phyloP scores from a whole-genome alignment of 2,888 invertebrate genomes.

The Nebria salina region DNA sequence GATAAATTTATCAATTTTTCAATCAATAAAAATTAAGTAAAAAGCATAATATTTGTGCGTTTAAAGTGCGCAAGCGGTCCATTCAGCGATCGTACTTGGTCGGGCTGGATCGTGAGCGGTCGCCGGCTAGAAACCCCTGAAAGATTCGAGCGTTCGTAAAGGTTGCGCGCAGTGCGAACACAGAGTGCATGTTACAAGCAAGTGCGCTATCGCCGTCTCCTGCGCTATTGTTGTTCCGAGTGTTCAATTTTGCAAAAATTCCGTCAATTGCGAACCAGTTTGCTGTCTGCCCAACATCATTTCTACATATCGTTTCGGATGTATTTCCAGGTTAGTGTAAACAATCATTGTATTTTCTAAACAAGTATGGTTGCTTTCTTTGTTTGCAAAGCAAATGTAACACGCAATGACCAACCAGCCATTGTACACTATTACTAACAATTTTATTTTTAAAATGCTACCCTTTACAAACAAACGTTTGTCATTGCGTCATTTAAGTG shows the following conservation, averaged over 20 bases:
- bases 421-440: conserved; percentile 30
- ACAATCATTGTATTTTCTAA: conserved; percentile 25
- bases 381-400: conserved; percentile 46
- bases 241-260: conserved; percentile 53
- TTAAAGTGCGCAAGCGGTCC: conserved; percentile 36
- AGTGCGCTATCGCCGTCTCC: conserved; percentile 54
- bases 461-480: conserved; percentile 20
- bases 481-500: conserved; percentile 3
- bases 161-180: conserved; percentile 36
- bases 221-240: conserved; percentile 50
- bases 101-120: conserved; percentile 22
- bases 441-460: conserved; percentile 20
- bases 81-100: conserved; percentile 21
- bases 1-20: conserved; percentile 39
- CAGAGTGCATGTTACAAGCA: conserved; percentile 47
- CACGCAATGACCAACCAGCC: conserved; percentile 45
- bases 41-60: conserved; percentile 43
- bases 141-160: conserved; percentile 16
- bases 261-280: conserved; percentile 54
- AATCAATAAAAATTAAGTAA: conserved; percentile 45
- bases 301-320: conserved; percentile 36
- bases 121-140: conserved; percentile 19
- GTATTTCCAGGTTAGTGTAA: conserved; percentile 46
- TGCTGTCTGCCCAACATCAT: conserved; percentile 49
- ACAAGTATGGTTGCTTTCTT: conserved; percentile 41